phyloP scores from a whole-genome alignment of 2,888 invertebrate genomes.

The Macrosiphum euphorbiae region DNA sequence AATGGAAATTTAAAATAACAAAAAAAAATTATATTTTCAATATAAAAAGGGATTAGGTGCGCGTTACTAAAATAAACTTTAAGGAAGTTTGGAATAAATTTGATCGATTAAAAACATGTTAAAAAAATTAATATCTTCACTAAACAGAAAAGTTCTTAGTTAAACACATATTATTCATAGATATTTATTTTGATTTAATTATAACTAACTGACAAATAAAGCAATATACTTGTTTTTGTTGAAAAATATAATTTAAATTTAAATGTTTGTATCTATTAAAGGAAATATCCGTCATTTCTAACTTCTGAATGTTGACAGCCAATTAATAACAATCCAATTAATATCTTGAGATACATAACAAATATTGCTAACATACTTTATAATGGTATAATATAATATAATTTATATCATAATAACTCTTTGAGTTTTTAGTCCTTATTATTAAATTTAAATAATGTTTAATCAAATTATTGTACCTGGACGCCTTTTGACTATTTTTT shows the following conservation, averaged over 20 bases:
- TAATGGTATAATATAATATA: neutral
- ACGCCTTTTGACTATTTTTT: neutral
- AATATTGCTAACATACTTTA: neutral
- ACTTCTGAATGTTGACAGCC: neutral
- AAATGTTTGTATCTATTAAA: neutral
- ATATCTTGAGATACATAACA: neutral
- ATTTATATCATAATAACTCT: neutral
- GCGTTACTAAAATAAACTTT: neutral
- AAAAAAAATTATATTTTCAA: neutral
- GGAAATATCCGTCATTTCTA: neutral
- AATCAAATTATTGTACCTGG: neutral
- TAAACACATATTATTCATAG: neutral
- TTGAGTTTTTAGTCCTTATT: neutral
- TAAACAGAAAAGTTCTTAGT: neutral
- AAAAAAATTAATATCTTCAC: neutral
- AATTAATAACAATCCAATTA: neutral
- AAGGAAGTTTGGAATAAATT: too few relatives aligned
- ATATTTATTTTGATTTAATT: neutral
- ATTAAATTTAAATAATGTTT: neutral
- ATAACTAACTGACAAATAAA: neutral
- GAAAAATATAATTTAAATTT: neutral
- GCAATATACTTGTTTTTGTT: neutral
- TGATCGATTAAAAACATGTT: neutral
- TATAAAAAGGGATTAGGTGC: neutral
- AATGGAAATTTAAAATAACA: neutral